Percentiles rank a stretch among this genome's conserved stretches.
Conservation (phyloP, 2,113 vertebrate genomes). For the Grammomys dolichurus region DNA sequence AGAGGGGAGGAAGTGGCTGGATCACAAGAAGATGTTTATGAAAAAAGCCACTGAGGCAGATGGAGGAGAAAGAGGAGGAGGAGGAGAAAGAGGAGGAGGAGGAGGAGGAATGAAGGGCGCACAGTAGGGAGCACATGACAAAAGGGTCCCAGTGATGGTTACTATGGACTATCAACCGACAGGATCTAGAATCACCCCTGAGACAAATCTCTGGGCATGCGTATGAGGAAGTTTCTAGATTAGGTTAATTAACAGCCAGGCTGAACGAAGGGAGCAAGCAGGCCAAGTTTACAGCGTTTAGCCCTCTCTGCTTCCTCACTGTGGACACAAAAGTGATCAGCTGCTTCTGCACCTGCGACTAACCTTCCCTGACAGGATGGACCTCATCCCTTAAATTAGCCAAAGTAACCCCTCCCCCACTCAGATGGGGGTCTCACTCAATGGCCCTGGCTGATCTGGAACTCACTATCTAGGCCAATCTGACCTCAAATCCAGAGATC, state of each 20-base stretch:
- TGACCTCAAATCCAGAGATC: background rate
- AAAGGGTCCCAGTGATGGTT: background rate
- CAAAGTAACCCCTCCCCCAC: too few species aligned
- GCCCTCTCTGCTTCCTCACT: background rate
- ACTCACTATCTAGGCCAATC: background rate
- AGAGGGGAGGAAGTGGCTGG: background rate
- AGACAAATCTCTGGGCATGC: background rate
- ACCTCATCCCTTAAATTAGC: background rate
- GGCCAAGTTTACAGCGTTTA: background rate
- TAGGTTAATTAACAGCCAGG: background rate
- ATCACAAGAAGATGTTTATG: background rate
- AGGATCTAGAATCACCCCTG: background rate
- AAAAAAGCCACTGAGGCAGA: background rate
- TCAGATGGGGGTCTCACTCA: background rate
- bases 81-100: background rate
- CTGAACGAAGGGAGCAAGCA: background rate
- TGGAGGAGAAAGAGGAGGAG: background rate
- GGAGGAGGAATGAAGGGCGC: background rate
- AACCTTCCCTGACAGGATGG: background rate
- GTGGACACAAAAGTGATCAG: background rate
- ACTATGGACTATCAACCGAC: too few species aligned
- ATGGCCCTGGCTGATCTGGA: background rate
- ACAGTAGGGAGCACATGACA: fast-evolving
- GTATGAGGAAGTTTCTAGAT: background rate
- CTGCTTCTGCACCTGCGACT: background rate